Conservation (phyloP, 2,113 vertebrate genomes). For the Scytalopus superciliaris region DNA sequence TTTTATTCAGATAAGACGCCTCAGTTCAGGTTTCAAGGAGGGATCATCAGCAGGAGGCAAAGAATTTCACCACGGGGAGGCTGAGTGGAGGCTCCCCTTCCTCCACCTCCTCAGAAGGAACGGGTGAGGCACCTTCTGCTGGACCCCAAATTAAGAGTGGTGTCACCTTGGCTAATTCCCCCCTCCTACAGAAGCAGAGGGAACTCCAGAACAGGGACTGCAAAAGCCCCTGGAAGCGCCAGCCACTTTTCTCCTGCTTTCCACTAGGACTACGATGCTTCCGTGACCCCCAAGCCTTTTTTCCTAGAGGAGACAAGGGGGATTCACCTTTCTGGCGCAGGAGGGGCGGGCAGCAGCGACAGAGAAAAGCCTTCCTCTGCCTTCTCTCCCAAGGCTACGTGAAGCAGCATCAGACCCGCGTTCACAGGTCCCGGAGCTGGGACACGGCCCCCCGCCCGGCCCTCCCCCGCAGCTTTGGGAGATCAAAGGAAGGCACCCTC, state of each 20-base stretch:
- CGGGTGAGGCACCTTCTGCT: background rate
- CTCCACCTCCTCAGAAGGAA: background rate
- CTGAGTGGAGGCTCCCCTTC: background rate
- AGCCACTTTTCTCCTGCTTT: background rate
- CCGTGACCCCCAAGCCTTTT: background rate
- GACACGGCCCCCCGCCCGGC: background rate
- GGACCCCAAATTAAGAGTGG: background rate
- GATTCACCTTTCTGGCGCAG: background rate
- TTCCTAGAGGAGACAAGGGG: background rate
- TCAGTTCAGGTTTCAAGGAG: background rate
- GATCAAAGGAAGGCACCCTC: constrained; percentile 5
- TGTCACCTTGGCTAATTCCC: background rate
- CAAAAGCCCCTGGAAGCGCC: background rate
- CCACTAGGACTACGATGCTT: background rate
- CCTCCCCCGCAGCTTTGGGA: background rate
- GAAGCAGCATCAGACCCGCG: background rate
- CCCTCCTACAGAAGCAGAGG: background rate
- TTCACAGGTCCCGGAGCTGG: background rate
- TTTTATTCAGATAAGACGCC: background rate
- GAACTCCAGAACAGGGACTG: rapidly evolving
- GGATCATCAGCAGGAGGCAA: background rate
- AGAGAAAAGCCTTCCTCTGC: background rate
- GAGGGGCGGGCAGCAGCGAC: background rate
- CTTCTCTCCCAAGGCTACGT: background rate
- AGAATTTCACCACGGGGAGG: background rate